Evolutionary conservation across 2,113 vertebrate species (phyloP).

Genomic region (Meriones unguiculatus): DNA sequence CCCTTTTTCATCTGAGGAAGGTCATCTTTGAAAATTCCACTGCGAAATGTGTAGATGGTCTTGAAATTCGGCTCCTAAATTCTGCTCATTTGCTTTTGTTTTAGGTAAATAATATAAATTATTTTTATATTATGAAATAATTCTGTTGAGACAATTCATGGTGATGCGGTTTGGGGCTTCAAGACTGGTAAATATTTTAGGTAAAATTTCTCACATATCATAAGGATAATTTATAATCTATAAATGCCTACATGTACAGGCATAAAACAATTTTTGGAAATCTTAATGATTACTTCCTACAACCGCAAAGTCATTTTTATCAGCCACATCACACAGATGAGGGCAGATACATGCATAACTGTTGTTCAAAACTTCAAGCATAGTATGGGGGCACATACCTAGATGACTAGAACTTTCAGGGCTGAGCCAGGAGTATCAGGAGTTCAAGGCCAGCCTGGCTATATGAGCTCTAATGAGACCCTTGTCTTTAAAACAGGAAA

Average conservation of each 20-base stretch:
- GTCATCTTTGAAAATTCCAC: not conserved
- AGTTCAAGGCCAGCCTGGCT: not conserved
- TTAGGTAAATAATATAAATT: not conserved
- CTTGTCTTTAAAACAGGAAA: not conserved
- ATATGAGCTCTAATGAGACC: not conserved
- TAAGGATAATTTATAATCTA: not conserved
- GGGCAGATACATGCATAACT: not conserved
- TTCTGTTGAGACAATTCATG: not conserved
- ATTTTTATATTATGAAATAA: not conserved
- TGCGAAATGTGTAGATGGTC: not conserved
- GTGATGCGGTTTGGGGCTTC: not conserved
- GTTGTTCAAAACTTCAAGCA: not conserved
- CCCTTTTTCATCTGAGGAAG: not conserved
- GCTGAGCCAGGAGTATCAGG: no score
- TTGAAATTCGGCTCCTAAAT: not conserved
- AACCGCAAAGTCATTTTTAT: not conserved
- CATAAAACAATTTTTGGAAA: not conserved
- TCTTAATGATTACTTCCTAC: not conserved
- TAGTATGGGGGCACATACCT: not conserved
- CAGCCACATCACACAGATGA: not conserved
- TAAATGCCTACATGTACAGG: not conserved
- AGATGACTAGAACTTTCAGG: not conserved
- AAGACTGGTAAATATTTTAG: constrained; percentile 8
- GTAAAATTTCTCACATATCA: not conserved
- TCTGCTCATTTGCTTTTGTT: not conserved